Conservation (phyloP, 2,113 vertebrate species). For the Mungos mungo region DNA sequence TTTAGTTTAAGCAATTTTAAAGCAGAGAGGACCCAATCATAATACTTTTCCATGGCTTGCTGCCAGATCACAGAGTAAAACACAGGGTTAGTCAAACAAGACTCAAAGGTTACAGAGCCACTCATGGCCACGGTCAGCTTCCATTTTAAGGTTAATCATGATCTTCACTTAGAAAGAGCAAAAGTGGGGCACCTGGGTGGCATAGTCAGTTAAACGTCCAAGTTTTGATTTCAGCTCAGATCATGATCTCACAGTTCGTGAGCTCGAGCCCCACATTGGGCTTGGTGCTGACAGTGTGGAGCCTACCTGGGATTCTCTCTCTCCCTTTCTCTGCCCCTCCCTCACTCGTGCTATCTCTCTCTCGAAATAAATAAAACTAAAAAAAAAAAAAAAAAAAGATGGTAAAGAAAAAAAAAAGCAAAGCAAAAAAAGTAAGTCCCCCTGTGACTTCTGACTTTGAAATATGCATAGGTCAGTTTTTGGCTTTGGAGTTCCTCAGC, state of each 20-base stretch:
- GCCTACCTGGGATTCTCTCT: too few species aligned
- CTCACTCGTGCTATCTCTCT: too few species aligned
- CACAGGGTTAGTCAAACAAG: background rate
- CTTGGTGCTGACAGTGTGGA: too few species aligned
- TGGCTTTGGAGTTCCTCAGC: background rate
- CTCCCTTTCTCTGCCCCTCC: too few species aligned
- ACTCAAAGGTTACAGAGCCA: background rate
- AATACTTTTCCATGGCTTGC: background rate
- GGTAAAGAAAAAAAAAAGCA: background rate
- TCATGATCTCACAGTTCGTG: too few species aligned
- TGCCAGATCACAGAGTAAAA: background rate
- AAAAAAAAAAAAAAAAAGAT: background rate
- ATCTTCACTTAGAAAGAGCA: background rate
- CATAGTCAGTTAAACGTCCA: too few species aligned
- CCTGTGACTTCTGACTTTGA: background rate
- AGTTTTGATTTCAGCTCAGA: too few species aligned
- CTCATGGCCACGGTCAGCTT: background rate
- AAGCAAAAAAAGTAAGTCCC: background rate
- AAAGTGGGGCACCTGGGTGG: too few species aligned
- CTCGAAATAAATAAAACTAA: background rate
- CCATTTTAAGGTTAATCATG: background rate
- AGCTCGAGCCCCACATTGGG: too few species aligned
- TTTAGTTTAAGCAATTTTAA: background rate
- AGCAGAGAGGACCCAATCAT: background rate
- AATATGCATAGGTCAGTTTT: constrained; percentile 2